These are phyloP conservation scores for Streblospio benedicti DNA, from an alignment of 1,140 invertebrate species.

Conservation along the genomic window DNA sequence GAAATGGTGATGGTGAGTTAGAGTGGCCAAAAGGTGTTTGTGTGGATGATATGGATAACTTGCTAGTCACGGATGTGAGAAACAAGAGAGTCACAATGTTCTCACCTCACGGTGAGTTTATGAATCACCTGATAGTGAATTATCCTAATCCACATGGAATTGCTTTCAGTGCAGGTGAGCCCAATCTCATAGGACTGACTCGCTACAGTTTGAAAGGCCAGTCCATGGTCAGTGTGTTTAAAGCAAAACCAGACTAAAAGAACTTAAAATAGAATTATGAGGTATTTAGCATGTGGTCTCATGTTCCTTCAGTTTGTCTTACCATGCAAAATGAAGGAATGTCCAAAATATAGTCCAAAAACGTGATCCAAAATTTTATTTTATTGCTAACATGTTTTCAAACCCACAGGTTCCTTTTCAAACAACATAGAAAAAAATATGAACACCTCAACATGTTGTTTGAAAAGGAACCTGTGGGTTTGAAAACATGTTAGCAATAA, in stretches of 20 bases:
- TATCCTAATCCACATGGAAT: slow-evolving; percentile 8
- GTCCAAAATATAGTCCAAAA: too few species aligned
- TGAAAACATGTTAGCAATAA: too few species aligned
- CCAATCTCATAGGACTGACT: slow-evolving; percentile 11
- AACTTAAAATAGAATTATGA: not conserved
- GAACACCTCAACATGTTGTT: too few species aligned
- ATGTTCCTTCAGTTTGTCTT: too few species aligned
- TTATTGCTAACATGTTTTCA: too few species aligned
- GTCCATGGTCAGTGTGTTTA: slow-evolving; percentile 14
- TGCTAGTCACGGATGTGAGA: slow-evolving; percentile 78
- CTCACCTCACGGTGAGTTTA: slow-evolving; percentile 21
- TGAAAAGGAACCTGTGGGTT: too few species aligned
- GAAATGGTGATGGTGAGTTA: slow-evolving; percentile 63
- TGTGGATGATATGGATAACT: slow-evolving; percentile 66
- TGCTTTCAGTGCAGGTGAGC: not conserved
- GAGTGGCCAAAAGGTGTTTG: slow-evolving; percentile 85
- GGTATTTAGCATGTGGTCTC: not conserved
- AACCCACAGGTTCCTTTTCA: too few species aligned
- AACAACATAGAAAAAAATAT: too few species aligned
- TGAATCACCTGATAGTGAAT: slow-evolving; percentile 23
- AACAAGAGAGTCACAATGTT: slow-evolving; percentile 61
- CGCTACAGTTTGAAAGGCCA: slow-evolving; percentile 26
- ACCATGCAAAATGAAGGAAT: too few species aligned
- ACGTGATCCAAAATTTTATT: too few species aligned
- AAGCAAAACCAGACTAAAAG: not conserved